Evolutionary conservation across 2,888 invertebrate species (phyloP), one percentile per base, ranked within the genome.

Genomic region (Euphydryas editha): DNA sequence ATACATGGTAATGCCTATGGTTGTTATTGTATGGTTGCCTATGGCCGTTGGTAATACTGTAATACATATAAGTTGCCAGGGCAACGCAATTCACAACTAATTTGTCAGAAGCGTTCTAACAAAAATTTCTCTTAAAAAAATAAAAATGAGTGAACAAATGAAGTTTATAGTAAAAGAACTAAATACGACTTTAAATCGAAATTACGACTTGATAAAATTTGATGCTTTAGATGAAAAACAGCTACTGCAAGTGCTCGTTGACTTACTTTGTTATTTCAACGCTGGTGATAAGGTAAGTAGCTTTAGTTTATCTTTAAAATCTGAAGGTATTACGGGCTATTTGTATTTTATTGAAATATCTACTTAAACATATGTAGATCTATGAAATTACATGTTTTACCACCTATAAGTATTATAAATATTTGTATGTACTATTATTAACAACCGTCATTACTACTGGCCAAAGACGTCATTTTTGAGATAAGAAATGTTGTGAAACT

Each of bases 121-220:
- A 44, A 15, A 15, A 13, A 59, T 20, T 44, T 13, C 6, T 18
- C 24, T 47, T 17, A 18, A 55, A 42, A 47, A 18, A 58, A 54
- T 55, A 21, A 79, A 74, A 75, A 95, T 95, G 95, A 94, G 94
- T 54, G 95, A 95, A 72, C 94, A 94, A 84, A 91, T 95, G 73
- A 95, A 95, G 85, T 94, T 93, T 76, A 94, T 95, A 70, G 95
- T 97, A 55, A 94, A 93, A 69, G 96, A 96, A 85, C 81, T 98
- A 69, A 97, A 97, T 82, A 94, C 94, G 75, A 91, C 94, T 56
- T 94, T 97, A 75, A 94, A 94, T 60, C 95, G 95, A 76, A 95
- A 94, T 78, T 96, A 95, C 78, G 97, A 97, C 80, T 87, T 98
- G 69, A 96, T 98, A 78, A 96, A 96, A 74, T 97, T 98, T 85